Evolutionary conservation across 2,113 vertebrate species (phyloP).

Genomic region (Rutilus rutilus): DNA sequence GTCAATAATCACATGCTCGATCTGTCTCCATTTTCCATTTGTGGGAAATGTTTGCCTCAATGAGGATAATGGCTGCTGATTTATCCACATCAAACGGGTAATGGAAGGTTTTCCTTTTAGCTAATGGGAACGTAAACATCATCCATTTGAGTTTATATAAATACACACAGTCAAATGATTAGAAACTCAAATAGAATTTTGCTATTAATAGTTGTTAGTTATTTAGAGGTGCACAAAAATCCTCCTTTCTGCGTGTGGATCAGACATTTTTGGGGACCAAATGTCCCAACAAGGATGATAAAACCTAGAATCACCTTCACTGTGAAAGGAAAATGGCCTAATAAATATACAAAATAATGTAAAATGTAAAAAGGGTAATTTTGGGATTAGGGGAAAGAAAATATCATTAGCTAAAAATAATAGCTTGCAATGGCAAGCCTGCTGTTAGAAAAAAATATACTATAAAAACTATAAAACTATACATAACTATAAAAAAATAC

Average conservation of each 20-base stretch:
- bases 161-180: constrained; percentile 40
- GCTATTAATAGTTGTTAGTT: constrained; percentile 30
- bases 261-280: background rate
- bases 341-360: no score
- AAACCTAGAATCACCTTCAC: background rate
- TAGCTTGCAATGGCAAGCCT: no score
- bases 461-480: no score
- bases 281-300: background rate
- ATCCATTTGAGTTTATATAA: constrained; percentile 49
- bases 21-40: constrained; percentile 52
- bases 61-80: constrained; percentile 51
- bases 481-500: no score
- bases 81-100: constrained; percentile 50
- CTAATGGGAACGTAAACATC: constrained; percentile 54
- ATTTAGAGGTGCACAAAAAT: constrained; percentile 24
- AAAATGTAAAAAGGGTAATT: background rate
- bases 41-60: constrained; percentile 50
- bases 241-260: background rate
- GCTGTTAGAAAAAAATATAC: background rate
- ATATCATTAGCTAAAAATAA: background rate
- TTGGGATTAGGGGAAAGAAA: background rate
- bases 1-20: constrained; percentile 40
- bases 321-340: background rate
- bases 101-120: constrained; percentile 52
- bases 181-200: constrained; percentile 2